Conservation (phyloP, 2,888 invertebrate genomes). For the Gortyna flavago region DNA sequence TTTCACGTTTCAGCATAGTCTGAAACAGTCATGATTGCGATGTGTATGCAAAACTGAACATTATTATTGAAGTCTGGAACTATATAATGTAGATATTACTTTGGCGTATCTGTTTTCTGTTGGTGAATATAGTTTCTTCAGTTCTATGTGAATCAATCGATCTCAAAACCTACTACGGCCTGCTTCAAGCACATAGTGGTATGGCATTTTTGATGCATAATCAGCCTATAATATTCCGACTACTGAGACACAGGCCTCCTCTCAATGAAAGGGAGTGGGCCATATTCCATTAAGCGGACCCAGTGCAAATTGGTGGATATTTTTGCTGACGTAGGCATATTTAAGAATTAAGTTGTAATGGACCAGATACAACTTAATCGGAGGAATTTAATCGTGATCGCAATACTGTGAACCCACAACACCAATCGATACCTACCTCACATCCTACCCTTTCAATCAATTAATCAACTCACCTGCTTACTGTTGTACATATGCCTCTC, state of each 20-base stretch:
- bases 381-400: too few species aligned
- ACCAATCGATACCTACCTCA: background rate
- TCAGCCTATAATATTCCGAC: too few species aligned
- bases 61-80: conserved; percentile 23
- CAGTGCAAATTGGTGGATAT: background rate
- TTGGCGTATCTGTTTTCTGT: background rate
- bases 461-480: too few species aligned
- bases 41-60: conserved; percentile 40
- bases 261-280: too few species aligned
- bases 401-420: background rate
- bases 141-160: background rate
- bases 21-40: conserved; percentile 42
- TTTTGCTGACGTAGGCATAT: background rate
- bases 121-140: background rate
- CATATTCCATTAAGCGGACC: too few species aligned
- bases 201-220: background rate
- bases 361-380: too few species aligned
- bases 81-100: conserved; percentile 2
- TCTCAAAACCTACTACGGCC: background rate
- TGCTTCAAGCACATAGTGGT: background rate
- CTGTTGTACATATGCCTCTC: too few species aligned
- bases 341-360: background rate
- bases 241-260: too few species aligned
- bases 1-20: conserved; percentile 45
- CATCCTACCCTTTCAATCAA: too few species aligned